Conservation (phyloP, 2,797 vertebrate genomes). For the Sebastes matsubarae region DNA sequence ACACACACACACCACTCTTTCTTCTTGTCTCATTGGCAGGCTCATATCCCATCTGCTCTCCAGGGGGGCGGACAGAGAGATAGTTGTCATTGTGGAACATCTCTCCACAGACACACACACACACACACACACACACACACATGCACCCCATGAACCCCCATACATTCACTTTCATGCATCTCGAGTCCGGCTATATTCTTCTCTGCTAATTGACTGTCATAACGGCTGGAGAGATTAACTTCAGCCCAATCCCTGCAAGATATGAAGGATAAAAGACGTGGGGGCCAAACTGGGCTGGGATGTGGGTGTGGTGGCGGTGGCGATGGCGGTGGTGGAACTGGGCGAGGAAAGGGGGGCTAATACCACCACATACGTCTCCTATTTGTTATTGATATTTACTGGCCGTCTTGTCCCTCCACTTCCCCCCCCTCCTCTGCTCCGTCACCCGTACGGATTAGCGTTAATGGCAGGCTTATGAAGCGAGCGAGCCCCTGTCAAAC, state of each 20-base stretch:
- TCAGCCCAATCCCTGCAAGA: slow-evolving; percentile 75
- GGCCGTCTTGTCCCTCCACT: slow-evolving; percentile 61
- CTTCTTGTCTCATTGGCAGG: slow-evolving; percentile 76
- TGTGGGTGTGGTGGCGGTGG: slow-evolving; percentile 34
- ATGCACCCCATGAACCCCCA: slow-evolving; percentile 33
- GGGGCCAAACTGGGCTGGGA: slow-evolving; percentile 56
- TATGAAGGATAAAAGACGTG: slow-evolving; percentile 67
- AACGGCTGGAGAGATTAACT: slow-evolving; percentile 81
- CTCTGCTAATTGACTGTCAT: slow-evolving; percentile 87
- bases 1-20: slow-evolving; percentile 62
- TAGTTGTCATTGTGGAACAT: slow-evolving; percentile 79
- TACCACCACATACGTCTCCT: slow-evolving; percentile 66
- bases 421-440: slow-evolving; percentile 51
- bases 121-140: slow-evolving; percentile 16
- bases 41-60: slow-evolving; percentile 81
- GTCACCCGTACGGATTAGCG: slow-evolving; percentile 79
- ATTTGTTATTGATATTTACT: slow-evolving; percentile 90
- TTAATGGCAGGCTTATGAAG: slow-evolving; percentile 79
- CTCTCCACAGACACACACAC: slow-evolving; percentile 41
- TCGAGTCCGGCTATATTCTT: slow-evolving; percentile 75
- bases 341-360: slow-evolving; percentile 41
- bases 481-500: slow-evolving; percentile 72
- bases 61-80: slow-evolving; percentile 77
- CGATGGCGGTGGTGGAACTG: not conserved
- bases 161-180: slow-evolving; percentile 56